A percentile compares a stretch with the other conserved stretches of the same genome.
These are phyloP conservation scores for Lamprotornis superbus DNA, from an alignment of 2,113 vertebrate species.

Conservation along the genomic window DNA sequence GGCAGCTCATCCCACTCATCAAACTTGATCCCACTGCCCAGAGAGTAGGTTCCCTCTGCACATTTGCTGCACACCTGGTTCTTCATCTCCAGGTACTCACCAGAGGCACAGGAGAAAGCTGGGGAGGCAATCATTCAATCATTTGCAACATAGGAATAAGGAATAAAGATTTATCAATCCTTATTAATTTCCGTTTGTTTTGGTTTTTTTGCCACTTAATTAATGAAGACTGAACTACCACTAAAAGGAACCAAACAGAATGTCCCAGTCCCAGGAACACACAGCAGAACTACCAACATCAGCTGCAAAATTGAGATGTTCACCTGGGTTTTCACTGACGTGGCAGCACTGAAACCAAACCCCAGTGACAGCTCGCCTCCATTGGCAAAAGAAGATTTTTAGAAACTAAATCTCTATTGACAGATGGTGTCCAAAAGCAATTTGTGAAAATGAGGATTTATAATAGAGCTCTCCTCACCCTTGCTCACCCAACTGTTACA, in stretches of 20 bases:
- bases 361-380: not conserved
- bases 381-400: not conserved
- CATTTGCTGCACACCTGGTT: slow-evolving; percentile 92
- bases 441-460: not conserved
- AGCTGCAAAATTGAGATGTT: not conserved
- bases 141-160: not conserved
- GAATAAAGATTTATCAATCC: not conserved
- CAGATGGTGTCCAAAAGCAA: not conserved
- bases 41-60: slow-evolving; percentile 89
- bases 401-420: not conserved
- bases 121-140: not conserved
- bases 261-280: not conserved
- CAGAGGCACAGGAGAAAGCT: slow-evolving; percentile 94
- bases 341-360: not conserved
- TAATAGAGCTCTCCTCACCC: not conserved
- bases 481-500: not conserved
- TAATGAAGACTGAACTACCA: not conserved
- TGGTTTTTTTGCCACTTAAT: not conserved
- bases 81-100: slow-evolving; percentile 96
- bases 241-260: not conserved
- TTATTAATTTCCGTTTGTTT: not conserved
- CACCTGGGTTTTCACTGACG: not conserved
- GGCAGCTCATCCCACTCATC: slow-evolving; percentile 95
- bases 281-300: not conserved
- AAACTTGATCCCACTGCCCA: slow-evolving; percentile 95